Percentiles rank a stretch among this genome's conserved stretches.
Evolutionary conservation across 2,797 vertebrate species (phyloP).

Genomic region (Masticophis lateralis): DNA sequence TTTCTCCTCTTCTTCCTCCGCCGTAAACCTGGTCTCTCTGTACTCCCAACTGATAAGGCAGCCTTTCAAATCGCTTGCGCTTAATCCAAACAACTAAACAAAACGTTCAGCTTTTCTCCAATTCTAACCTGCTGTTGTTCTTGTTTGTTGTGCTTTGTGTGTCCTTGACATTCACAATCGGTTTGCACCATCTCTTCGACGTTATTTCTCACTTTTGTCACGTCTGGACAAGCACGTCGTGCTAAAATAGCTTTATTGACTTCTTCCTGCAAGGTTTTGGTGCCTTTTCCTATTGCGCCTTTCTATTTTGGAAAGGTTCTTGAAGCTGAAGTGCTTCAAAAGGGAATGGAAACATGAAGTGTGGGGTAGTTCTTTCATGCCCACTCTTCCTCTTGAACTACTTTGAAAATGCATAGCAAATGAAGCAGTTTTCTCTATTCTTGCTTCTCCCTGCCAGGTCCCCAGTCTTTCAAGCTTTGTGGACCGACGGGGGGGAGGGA

Average conservation of each 20-base stretch:
- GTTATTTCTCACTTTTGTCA: not conserved
- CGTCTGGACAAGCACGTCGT: not conserved
- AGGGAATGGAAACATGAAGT: not conserved
- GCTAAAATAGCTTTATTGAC: not conserved
- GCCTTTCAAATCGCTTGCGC: not conserved
- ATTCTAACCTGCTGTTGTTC: not conserved
- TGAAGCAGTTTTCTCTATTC: not conserved
- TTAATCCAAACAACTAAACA: not conserved
- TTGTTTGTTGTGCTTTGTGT: not conserved
- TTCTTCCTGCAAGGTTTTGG: not conserved
- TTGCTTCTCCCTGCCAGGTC: not conserved
- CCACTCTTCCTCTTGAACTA: not conserved
- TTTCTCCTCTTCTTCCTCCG: not conserved
- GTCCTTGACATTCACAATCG: not conserved
- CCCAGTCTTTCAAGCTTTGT: no score
- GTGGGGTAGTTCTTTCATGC: not conserved
- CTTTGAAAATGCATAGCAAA: not conserved
- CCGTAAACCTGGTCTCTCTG: not conserved
- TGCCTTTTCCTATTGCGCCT: not conserved
- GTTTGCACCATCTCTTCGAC: not conserved
- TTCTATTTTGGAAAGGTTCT: not conserved
- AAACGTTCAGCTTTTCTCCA: not conserved
- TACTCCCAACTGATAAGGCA: not conserved
- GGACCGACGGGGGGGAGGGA: fast-evolving
- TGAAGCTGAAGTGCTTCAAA: not conserved